Conservation (phyloP, 2,888 invertebrate species). For the Ornithoptera alexandrae region DNA sequence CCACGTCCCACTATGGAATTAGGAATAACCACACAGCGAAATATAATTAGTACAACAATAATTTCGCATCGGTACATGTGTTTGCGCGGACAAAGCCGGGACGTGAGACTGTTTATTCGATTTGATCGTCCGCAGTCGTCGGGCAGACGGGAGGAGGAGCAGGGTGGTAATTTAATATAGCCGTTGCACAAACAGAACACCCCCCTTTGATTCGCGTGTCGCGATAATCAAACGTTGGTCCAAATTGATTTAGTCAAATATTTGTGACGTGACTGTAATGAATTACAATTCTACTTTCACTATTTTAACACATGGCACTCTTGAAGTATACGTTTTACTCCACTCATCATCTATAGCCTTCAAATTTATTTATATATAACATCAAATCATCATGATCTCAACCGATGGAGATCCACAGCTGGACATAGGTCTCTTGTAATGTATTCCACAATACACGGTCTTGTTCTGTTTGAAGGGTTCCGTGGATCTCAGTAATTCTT, state of each 20-base stretch:
- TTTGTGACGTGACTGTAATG: conserved; percentile 42
- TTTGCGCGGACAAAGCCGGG: conserved; percentile 33
- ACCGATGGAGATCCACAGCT: too few species aligned
- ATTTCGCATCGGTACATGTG: conserved; percentile 36
- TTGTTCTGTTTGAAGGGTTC: too few species aligned
- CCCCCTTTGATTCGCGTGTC: conserved; percentile 40
- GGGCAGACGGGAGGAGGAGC: conserved; percentile 27
- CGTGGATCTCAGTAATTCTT: too few species aligned
- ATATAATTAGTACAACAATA: conserved; percentile 34
- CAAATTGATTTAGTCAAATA: conserved; percentile 45
- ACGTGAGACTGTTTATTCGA: conserved; percentile 39
- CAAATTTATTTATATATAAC: too few species aligned
- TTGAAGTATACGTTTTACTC: background rate
- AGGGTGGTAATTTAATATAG: conserved; percentile 60
- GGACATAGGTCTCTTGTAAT: too few species aligned
- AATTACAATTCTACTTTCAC: conserved; percentile 29
- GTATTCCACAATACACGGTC: too few species aligned
- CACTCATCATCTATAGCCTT: too few species aligned
- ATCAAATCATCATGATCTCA: too few species aligned
- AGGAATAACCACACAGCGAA: conserved; percentile 32
- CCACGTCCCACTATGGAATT: background rate
- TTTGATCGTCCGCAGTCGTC: conserved; percentile 31
- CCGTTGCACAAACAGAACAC: conserved; percentile 57
- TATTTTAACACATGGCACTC: conserved; percentile 26
- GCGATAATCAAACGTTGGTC: conserved; percentile 43